Base-by-base conservation (phyloP, 2,113 vertebrate genomes). In the Peromyscus californicus region DNA sequence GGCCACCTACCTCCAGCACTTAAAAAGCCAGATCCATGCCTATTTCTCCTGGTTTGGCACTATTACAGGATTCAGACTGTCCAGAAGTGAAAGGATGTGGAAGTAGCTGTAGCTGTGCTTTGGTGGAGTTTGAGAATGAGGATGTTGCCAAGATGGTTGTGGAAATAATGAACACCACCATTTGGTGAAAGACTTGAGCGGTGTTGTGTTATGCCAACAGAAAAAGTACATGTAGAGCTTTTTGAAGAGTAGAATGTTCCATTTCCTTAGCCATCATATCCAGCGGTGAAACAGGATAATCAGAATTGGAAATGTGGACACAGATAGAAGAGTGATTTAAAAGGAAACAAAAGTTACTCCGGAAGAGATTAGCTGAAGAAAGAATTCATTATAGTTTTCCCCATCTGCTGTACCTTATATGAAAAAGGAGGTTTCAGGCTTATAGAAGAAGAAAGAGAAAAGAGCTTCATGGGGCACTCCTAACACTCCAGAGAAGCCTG, bases 131-230 rank as follows among this genome's bases (percentile, higher is more conserved):
- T 91, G 99, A 99, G 1, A 99, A 98, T 16, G 99, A 99, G 29
- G 99, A 99, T 8, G 99, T 99, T 36, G 99, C 99, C 42, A 99
- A 99, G 97, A 99, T 99, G 7, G 99, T 99, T 12, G 99, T 99
- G 26, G 99, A 99, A 89, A 99, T 99, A 0, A 99, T 98, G 99
- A 86, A 69, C 63, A 48, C 84, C 12, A 15, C 10, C 39, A 45
- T 9, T 99, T 97, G 99, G 99, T 75, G 99, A 99, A 98, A 98
- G 99, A 42, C 98, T 99, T 39, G 98, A 99, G 1, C 99, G 99
- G 97, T 99, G 99, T n/a, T 87, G 99, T 86, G 48, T 69, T 67
- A 2, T 99, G 0, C 91, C 99, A 29, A 98, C 99, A 0, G 99
- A 99, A 92, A 99, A 99, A 91, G 98, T 99, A 10, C 99, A 99